Evolutionary conservation across 2,797 vertebrate species (phyloP).

Genomic region (Furcifer pardalis): DNA sequence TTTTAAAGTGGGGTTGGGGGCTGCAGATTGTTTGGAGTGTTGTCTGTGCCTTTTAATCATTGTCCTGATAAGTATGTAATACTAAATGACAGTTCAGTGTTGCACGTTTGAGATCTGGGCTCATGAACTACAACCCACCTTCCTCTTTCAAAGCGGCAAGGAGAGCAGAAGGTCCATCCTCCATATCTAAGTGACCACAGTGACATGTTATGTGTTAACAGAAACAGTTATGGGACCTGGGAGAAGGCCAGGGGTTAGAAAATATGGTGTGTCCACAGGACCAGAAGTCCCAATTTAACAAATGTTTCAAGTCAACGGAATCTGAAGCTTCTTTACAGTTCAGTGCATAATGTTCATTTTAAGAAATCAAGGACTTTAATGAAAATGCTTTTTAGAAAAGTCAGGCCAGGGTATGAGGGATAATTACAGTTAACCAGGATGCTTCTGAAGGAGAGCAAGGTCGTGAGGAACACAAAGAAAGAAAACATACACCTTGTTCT

Average conservation of each 20-base stretch:
- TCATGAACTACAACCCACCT: neutral
- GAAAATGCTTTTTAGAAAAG: constrained; percentile 19
- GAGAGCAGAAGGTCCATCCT: neutral
- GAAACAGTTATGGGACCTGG: no score
- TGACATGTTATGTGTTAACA: neutral
- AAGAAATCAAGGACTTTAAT: neutral
- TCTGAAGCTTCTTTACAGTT: neutral
- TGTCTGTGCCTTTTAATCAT: neutral
- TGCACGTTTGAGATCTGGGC: no score
- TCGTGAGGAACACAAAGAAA: constrained; percentile 42
- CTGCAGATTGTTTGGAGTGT: no score
- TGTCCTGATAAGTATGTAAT: neutral
- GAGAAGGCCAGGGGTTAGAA: no score
- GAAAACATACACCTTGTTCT: constrained; percentile 25
- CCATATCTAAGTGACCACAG: neutral
- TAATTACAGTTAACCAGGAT: constrained; percentile 17
- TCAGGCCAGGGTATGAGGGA: constrained; percentile 15
- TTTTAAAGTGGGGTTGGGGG: no score
- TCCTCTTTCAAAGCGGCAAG: neutral
- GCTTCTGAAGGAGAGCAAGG: constrained; percentile 40
- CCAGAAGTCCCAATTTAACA: neutral
- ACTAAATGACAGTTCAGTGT: neutral
- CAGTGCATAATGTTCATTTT: neutral
- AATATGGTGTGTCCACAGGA: no score
- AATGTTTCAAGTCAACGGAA: neutral